A percentile compares a stretch with the other conserved stretches of the same genome.
phyloP scores from a whole-genome alignment of 2,797 vertebrate species.

The Melanotaenia parkinsoni region DNA sequence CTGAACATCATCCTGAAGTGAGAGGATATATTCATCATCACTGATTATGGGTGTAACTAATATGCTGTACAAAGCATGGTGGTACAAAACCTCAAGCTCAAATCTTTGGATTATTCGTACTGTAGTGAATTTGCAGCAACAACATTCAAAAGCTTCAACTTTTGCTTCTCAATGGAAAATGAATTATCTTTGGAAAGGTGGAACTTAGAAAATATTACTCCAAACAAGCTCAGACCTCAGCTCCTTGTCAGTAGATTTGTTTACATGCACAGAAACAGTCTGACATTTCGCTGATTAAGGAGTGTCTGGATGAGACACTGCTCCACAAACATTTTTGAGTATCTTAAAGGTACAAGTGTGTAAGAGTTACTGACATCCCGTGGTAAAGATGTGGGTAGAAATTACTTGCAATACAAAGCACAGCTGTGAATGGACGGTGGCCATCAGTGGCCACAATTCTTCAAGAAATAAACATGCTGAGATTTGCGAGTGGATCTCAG shows the following conservation, averaged over 20 bases:
- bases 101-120: background rate
- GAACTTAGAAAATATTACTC: background rate
- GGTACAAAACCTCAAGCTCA: background rate
- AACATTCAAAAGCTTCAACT: background rate
- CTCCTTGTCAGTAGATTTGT: background rate
- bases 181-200: background rate
- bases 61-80: background rate
- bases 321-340: background rate
- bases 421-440: no score
- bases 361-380: no score
- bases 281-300: background rate
- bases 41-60: constrained; percentile 38
- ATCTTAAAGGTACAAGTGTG: background rate
- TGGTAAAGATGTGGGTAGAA: no score
- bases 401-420: no score
- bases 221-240: background rate
- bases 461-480: no score
- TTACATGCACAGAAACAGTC: background rate
- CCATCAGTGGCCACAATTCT: no score
- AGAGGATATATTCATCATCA: constrained; percentile 73
- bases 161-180: background rate
- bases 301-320: background rate
- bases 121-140: background rate
- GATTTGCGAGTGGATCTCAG: no score
- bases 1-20: constrained; percentile 91